Percentiles rank a stretch among this genome's conserved stretches.
Evolutionary conservation across 1,140 invertebrate genomes (phyloP).

Genomic region (Frieseomelitta varia): DNA sequence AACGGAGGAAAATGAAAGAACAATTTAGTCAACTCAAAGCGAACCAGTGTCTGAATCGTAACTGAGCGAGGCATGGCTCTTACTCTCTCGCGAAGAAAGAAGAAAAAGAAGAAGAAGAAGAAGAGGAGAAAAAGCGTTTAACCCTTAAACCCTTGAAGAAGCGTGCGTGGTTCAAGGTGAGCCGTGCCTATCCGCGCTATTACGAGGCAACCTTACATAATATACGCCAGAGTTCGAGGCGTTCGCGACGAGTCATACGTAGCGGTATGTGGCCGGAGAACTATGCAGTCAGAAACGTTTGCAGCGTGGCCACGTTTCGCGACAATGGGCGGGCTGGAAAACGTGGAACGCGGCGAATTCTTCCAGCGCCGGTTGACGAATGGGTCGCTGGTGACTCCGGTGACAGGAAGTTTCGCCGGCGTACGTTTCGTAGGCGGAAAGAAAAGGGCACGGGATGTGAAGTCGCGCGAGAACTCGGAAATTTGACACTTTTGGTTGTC

Average conservation of each 20-base stretch:
- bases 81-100: neutral
- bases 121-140: constrained; percentile 37
- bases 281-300: constrained; percentile 37
- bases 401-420: neutral
- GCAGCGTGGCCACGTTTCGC: constrained; percentile 15
- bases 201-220: constrained; percentile 64
- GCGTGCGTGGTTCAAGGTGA: constrained; percentile 68
- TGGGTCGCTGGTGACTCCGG: neutral
- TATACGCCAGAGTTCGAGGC: constrained; percentile 46
- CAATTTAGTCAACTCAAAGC: neutral
- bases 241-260: constrained; percentile 69
- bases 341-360: constrained; percentile 27
- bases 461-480: neutral
- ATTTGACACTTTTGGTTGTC: neutral
- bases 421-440: neutral
- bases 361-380: constrained; percentile 9
- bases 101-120: too few relatives aligned
- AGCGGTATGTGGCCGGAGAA: constrained; percentile 43
- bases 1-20: constrained; percentile 23
- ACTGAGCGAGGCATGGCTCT: neutral
- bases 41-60: neutral
- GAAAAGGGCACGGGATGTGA: neutral
- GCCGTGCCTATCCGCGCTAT: constrained; percentile 68
- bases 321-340: constrained; percentile 44
- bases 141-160: constrained; percentile 62